Percentiles rank a stretch among this genome's conserved stretches.
Evolutionary conservation across 2,888 invertebrate genomes (phyloP).

Genomic region (Plagiodera versicolora): DNA sequence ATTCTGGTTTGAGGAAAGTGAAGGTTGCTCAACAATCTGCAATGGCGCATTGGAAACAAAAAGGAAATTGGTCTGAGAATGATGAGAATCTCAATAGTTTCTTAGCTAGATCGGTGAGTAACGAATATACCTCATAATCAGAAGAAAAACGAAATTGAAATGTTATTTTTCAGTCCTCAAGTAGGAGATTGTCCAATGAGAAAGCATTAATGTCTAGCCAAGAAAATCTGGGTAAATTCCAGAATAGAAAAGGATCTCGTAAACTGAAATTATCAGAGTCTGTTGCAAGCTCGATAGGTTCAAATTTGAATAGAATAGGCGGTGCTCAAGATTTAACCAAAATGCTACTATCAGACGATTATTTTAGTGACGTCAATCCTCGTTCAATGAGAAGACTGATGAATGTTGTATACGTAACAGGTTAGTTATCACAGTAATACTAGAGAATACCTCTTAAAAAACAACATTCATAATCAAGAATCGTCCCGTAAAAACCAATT

Average conservation of each 20-base stretch:
- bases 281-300: slow-evolving; percentile 88
- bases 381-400: slow-evolving; percentile 93
- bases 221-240: slow-evolving; percentile 66
- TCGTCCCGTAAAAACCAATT: too few species aligned
- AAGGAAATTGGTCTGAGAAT: slow-evolving; percentile 54
- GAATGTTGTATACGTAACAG: slow-evolving; percentile 96
- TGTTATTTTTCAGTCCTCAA: slow-evolving; percentile 61
- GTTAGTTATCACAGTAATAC: slow-evolving; percentile 57
- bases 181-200: slow-evolving; percentile 75
- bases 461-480: too few species aligned
- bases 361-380: slow-evolving; percentile 98
- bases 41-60: slow-evolving; percentile 56
- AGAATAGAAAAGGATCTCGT: slow-evolving; percentile 63
- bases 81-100: slow-evolving; percentile 60
- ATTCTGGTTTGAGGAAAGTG: slow-evolving; percentile 88
- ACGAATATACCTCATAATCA: background rate
- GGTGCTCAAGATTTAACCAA: slow-evolving; percentile 73
- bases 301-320: slow-evolving; percentile 73
- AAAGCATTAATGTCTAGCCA: slow-evolving; percentile 83
- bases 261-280: slow-evolving; percentile 84
- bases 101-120: slow-evolving; percentile 57
- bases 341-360: slow-evolving; percentile 93
- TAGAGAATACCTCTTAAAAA: too few species aligned
- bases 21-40: slow-evolving; percentile 85
- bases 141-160: background rate